Conservation (phyloP, 1,140 invertebrate genomes). For the Tetraneura akinire region DNA sequence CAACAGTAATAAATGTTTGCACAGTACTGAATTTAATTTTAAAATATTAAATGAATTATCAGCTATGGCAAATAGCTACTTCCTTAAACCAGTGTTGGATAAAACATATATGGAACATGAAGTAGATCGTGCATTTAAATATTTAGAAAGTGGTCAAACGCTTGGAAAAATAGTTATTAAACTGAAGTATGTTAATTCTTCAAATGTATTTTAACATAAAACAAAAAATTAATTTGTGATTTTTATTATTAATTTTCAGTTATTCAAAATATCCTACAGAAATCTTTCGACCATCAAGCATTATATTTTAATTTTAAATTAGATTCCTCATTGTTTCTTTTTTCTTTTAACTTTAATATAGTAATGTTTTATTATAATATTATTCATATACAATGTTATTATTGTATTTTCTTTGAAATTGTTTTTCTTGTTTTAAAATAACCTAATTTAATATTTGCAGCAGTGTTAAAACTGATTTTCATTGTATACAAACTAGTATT, state of each 20-base stretch:
- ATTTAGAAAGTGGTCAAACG: conserved; percentile 22
- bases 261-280: background rate
- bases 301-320: conserved; percentile 10
- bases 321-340: background rate
- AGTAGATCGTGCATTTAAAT: conserved; percentile 48
- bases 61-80: conserved; percentile 34
- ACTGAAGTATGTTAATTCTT: conserved; percentile 28
- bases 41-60: conserved; percentile 48
- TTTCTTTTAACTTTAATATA: too few species aligned
- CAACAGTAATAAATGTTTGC: conserved; percentile 27
- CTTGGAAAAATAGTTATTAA: conserved; percentile 49
- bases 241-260: conserved; percentile 13
- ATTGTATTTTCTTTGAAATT: too few species aligned
- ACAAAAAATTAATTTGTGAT: background rate
- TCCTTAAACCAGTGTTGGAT: conserved; percentile 45
- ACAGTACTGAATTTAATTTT: conserved; percentile 36
- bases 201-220: background rate
- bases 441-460: too few species aligned
- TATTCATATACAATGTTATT: too few species aligned
- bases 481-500: too few species aligned
- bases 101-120: conserved; percentile 46
- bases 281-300: background rate
- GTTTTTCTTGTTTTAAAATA: too few species aligned
- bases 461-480: too few species aligned
- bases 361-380: too few species aligned